Conservation (phyloP, 2,113 vertebrate species). For the Martes martes region DNA sequence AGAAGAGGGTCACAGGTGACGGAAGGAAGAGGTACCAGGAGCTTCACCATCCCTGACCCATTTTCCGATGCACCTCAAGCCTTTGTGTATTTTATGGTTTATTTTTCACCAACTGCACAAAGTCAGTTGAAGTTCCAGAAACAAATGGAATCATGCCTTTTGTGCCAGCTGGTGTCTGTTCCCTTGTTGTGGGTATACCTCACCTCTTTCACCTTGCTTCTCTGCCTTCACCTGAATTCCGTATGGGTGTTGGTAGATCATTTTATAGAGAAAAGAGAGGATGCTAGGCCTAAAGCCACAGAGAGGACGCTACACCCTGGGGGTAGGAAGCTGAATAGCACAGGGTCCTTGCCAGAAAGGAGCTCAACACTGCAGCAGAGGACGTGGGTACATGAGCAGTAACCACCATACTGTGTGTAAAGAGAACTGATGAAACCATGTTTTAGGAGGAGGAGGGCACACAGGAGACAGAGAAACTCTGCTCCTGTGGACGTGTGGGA, state of each 20-base stretch:
- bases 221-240: conserved; percentile 11
- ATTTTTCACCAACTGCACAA: not conserved
- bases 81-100: not conserved
- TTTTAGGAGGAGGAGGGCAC: not conserved
- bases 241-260: not conserved
- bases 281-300: not conserved
- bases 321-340: not conserved
- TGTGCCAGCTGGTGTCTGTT: not conserved
- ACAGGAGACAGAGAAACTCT: not conserved
- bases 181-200: not conserved
- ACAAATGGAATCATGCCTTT: not conserved
- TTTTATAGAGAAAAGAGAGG: conserved; percentile 21
- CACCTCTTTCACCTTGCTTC: not conserved
- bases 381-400: not conserved
- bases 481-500: not conserved
- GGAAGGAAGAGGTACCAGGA: not conserved
- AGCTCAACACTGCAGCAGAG: not conserved
- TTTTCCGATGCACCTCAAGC: not conserved
- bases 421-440: not conserved
- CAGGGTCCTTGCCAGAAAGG: not conserved
- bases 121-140: not conserved
- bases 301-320: not conserved
- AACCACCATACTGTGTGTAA: not conserved
- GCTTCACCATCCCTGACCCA: not conserved
- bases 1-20: not conserved